Evolutionary conservation across 2,113 vertebrate genomes (phyloP).

Genomic region (Catagonus wagneri): DNA sequence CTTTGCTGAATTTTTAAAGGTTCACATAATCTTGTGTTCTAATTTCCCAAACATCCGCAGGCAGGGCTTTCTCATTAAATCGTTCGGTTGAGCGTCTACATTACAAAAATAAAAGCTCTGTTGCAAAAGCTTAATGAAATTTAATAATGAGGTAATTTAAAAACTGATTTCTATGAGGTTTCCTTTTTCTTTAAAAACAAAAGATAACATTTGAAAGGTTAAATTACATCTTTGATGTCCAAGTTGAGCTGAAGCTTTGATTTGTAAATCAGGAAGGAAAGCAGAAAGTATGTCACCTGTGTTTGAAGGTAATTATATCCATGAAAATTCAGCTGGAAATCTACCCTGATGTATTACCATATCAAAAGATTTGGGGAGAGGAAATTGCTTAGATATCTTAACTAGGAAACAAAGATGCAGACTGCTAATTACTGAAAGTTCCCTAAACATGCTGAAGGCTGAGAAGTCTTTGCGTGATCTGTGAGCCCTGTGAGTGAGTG

Average conservation of each 20-base stretch:
- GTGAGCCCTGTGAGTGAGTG: background rate
- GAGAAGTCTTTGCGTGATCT: background rate
- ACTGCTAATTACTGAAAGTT: slow-evolving; percentile 67
- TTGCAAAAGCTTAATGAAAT: background rate
- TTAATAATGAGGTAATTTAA: slow-evolving; percentile 67
- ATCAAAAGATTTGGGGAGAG: slow-evolving; percentile 73
- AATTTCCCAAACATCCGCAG: slow-evolving; percentile 2
- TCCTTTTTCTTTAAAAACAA: slow-evolving; percentile 32
- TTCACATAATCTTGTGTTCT: background rate
- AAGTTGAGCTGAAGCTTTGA: slow-evolving; percentile 67
- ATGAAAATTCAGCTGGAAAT: slow-evolving; percentile 71
- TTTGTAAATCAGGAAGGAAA: slow-evolving; percentile 75
- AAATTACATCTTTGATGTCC: slow-evolving; percentile 75
- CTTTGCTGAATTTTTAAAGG: background rate
- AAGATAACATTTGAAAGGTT: slow-evolving; percentile 60
- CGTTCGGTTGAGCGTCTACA: background rate
- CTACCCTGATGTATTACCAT: slow-evolving; percentile 68
- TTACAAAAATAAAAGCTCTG: slow-evolving; percentile 46
- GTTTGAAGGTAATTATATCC: slow-evolving; percentile 76
- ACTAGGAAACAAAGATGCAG: slow-evolving; percentile 27
- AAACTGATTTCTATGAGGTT: slow-evolving; percentile 53
- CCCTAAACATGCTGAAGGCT: background rate
- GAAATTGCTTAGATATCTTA: slow-evolving; percentile 47
- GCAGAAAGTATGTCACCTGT: slow-evolving; percentile 64
- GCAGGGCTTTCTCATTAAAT: background rate